These are phyloP conservation scores for Xenops minutus DNA, from an alignment of 2,797 vertebrate species.

Conservation along the genomic window DNA sequence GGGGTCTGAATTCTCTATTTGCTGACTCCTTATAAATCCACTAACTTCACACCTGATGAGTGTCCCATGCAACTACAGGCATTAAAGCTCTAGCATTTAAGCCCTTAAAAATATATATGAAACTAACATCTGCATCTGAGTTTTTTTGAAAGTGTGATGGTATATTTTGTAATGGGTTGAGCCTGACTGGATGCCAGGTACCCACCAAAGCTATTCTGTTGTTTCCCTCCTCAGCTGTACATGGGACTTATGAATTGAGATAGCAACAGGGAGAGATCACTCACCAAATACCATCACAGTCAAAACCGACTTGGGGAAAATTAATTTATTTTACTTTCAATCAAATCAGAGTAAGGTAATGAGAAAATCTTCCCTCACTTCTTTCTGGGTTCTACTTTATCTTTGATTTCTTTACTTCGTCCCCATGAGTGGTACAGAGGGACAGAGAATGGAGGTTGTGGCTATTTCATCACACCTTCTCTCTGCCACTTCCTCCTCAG, in stretches of 20 bases:
- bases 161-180: background rate
- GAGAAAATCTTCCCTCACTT: background rate
- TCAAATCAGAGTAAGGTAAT: background rate
- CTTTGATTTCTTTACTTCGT: background rate
- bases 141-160: background rate
- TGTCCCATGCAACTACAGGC: background rate
- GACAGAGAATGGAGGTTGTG: rapidly evolving
- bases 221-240: background rate
- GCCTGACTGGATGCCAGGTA: background rate
- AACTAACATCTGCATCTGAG: background rate
- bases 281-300: rapidly evolving
- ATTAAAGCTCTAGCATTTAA: background rate
- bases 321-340: background rate
- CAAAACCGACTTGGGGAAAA: background rate
- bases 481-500: background rate
- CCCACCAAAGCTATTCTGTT: background rate
- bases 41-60: background rate
- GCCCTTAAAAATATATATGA: background rate
- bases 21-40: background rate
- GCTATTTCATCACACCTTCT: background rate
- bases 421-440: rapidly evolving
- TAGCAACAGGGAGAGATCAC: background rate
- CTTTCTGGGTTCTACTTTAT: background rate
- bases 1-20: background rate
- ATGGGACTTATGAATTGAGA: rapidly evolving